Evolutionary conservation across 2,888 invertebrate species (phyloP).

Genomic region (Omphaloscelis lunosa): DNA sequence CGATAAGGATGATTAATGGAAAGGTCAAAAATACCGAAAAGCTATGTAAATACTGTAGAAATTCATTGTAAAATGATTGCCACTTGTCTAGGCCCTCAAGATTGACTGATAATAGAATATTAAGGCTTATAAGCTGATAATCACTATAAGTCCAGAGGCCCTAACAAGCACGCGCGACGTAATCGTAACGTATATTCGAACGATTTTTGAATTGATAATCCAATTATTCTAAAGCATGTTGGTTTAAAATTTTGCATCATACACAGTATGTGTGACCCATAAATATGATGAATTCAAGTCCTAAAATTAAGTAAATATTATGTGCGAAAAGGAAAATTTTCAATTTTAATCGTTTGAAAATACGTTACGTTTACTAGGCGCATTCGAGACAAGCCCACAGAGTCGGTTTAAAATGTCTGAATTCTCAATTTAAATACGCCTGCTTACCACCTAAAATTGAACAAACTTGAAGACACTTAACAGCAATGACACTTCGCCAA

Average conservation of each 20-base stretch:
- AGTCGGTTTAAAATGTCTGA: neutral
- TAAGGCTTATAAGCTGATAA: neutral
- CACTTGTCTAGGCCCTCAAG: neutral
- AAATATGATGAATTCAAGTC: neutral
- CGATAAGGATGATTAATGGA: too few species aligned
- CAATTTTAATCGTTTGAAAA: too few species aligned
- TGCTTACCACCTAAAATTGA: neutral
- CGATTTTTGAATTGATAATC: too few species aligned
- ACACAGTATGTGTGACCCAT: neutral
- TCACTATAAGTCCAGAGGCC: neutral
- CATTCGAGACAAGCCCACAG: neutral
- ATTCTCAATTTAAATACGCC: neutral
- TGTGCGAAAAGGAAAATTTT: too few species aligned
- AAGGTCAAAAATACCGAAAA: too few species aligned
- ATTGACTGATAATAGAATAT: neutral
- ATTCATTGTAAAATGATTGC: neutral
- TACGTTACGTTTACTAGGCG: neutral
- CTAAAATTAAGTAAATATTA: neutral
- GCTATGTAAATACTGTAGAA: too few species aligned
- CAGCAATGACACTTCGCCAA: conserved; percentile 32
- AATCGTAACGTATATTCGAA: too few species aligned
- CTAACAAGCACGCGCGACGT: neutral
- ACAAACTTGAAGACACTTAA: conserved; percentile 30
- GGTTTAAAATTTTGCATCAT: too few species aligned
- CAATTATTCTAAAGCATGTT: too few species aligned